A percentile compares a stretch with the other conserved stretches of the same genome.
These are phyloP conservation scores for Rana temporaria DNA, from an alignment of 2,113 vertebrate species.

Conservation along the genomic window DNA sequence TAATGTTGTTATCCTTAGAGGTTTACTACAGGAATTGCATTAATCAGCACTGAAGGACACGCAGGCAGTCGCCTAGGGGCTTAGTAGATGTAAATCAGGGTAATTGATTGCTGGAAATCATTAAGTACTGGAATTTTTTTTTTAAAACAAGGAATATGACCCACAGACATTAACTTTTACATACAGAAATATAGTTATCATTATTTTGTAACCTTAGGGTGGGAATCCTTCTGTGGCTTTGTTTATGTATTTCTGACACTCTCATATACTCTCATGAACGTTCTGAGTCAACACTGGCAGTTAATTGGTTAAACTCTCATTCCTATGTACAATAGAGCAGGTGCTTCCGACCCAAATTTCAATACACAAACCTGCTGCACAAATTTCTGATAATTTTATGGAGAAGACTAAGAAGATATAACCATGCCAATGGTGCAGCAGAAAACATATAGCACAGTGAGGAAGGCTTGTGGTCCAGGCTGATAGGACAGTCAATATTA, in stretches of 20 bases:
- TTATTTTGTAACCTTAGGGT: background rate
- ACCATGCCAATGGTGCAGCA: too few species aligned
- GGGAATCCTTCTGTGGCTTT: background rate
- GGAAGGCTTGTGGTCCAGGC: too few species aligned
- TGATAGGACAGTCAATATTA: too few species aligned
- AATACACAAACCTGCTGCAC: too few species aligned
- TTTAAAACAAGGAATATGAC: background rate
- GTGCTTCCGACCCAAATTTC: too few species aligned
- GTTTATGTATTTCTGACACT: background rate
- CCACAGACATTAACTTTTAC: background rate
- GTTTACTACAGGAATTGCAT: constrained; percentile 4
- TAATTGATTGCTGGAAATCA: background rate
- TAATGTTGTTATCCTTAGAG: constrained; percentile 4
- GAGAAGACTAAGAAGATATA: too few species aligned
- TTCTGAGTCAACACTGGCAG: too few species aligned
- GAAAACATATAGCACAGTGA: too few species aligned
- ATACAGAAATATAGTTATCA: background rate
- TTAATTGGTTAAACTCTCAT: too few species aligned
- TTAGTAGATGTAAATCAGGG: constrained; percentile 8
- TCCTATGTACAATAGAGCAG: too few species aligned
- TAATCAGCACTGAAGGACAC: background rate
- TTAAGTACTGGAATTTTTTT: background rate
- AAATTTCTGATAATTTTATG: too few species aligned
- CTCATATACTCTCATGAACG: too few species aligned
- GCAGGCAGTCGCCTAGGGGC: background rate